Percentiles rank a stretch among this genome's conserved stretches.
phyloP scores from a whole-genome alignment of 1,140 invertebrate species.

The Himalopsyche phryganea region DNA sequence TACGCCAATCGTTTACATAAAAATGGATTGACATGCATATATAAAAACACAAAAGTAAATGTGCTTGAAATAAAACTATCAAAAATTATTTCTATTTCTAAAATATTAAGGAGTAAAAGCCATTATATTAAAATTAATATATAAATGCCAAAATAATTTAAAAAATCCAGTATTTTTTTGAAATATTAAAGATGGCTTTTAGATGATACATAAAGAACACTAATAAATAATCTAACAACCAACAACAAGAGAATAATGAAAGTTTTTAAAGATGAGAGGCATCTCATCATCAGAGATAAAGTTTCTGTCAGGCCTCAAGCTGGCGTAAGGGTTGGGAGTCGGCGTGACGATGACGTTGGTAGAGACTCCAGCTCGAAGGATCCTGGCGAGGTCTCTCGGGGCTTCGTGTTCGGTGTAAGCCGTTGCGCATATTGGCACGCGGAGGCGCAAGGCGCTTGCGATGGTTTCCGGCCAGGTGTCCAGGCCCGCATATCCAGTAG shows the following conservation, averaged over 20 bases:
- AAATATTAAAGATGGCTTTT: too few relatives aligned
- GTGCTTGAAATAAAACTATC: too few relatives aligned
- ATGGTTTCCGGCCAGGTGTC: constrained; percentile 68
- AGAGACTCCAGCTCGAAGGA: constrained; percentile 46
- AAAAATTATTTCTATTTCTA: too few relatives aligned
- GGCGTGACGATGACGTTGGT: constrained; percentile 50
- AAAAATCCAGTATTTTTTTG: too few relatives aligned
- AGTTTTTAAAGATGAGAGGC: constrained; percentile 71
- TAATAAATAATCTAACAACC: constrained; percentile 38
- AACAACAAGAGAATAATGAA: constrained; percentile 48
- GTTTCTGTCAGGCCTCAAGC: constrained; percentile 66
- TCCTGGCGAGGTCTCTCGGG: constrained; percentile 55
- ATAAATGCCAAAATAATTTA: too few relatives aligned
- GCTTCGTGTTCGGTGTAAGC: constrained; percentile 64
- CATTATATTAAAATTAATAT: too few relatives aligned
- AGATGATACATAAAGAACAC: too few relatives aligned
- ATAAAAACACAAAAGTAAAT: too few relatives aligned
- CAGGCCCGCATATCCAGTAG: constrained; percentile 56
- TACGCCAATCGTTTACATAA: too few relatives aligned
- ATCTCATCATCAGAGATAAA: constrained; percentile 67
- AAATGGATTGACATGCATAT: too few relatives aligned
- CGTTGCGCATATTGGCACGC: constrained; percentile 59
- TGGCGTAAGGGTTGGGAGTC: constrained; percentile 60
- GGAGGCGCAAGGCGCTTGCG: constrained; percentile 47
- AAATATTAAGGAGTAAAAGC: too few relatives aligned